Evolutionary conservation across 2,113 vertebrate species (phyloP).

Genomic region (Gila orcuttii): DNA sequence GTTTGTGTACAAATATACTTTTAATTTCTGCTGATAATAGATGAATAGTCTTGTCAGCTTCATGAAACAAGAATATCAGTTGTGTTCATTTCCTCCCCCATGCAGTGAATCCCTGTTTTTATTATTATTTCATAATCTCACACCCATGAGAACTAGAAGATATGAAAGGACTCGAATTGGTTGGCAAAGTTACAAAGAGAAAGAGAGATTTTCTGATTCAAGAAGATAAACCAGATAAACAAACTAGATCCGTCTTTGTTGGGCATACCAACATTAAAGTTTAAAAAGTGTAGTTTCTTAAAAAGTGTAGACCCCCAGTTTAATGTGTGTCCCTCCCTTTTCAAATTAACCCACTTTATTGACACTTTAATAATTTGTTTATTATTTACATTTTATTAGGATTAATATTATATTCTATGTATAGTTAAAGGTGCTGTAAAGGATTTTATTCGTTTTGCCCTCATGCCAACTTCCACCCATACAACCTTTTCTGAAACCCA

Average conservation of each 20-base stretch:
- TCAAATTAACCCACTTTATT: background rate
- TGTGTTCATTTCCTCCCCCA: background rate
- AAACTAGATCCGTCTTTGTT: background rate
- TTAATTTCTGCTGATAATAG: background rate
- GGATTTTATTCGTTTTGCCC: background rate
- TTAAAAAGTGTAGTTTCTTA: background rate
- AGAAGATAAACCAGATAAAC: conserved; percentile 7
- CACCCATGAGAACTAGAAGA: background rate
- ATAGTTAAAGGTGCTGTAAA: background rate
- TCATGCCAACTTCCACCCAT: background rate
- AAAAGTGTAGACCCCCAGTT: background rate
- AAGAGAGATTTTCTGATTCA: background rate
- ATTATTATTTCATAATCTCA: conserved; percentile 20
- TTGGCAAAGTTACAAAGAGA: conserved; percentile 7
- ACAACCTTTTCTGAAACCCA: background rate
- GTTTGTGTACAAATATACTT: background rate
- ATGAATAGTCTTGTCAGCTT: background rate
- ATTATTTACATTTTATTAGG: background rate
- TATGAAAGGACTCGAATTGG: background rate
- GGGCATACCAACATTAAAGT: background rate
- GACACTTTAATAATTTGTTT: background rate
- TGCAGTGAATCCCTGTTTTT: background rate
- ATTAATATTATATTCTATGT: background rate
- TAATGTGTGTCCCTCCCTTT: background rate
- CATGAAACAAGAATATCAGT: background rate